These are phyloP conservation scores for Drosophila melanogaster DNA, from an alignment of 1,140 invertebrate genomes.

Conservation along the genomic window Release_6_plus_ISO1_MT NT_037436.4:20070001-20070500, in stretches of 20 bases:
- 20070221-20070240: background rate
- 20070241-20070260: background rate
- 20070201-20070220: background rate
- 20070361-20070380: background rate
- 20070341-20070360: background rate
- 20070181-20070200: background rate
- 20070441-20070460: too few species aligned
- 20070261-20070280: background rate
- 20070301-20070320: background rate
- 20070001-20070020: slow-evolving; percentile 51
- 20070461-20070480: slow-evolving; percentile 17
- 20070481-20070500: slow-evolving; percentile 60
- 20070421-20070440: slow-evolving; percentile 37
- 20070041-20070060: slow-evolving; percentile 50
- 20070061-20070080: slow-evolving; percentile 54
- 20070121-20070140: slow-evolving; percentile 25
- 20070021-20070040: slow-evolving; percentile 73
- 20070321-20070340: background rate
- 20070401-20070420: slow-evolving; percentile 74
- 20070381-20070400: slow-evolving; percentile 21
- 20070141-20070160: background rate
- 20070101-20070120: slow-evolving; percentile 52
- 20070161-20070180: slow-evolving; percentile 3
- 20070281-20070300: too few species aligned
- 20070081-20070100: slow-evolving; percentile 59